phyloP scores from a whole-genome alignment of 2,113 vertebrate species.

The Aviceda subcristata region DNA sequence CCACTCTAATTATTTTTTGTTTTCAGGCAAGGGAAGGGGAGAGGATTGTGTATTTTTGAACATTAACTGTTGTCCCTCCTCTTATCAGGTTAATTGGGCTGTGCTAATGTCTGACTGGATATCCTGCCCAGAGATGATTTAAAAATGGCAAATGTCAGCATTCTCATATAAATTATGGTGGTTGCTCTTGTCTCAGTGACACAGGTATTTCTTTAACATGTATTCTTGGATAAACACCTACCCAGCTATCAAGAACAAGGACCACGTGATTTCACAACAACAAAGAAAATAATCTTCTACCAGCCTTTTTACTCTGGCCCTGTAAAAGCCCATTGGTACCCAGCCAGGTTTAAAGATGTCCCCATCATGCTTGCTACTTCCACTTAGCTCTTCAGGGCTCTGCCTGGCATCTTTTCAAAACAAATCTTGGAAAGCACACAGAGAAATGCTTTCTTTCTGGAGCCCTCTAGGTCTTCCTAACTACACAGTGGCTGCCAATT shows the following conservation, averaged over 20 bases:
- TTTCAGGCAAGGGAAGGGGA: not conserved
- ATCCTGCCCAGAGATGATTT: conserved; percentile 51
- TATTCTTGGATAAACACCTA: conserved; percentile 45
- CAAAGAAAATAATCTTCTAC: not conserved
- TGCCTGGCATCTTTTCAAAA: conserved; percentile 76
- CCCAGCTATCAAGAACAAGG: conserved; percentile 16
- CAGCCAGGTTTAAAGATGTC: conserved; percentile 65
- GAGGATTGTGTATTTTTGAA: not conserved
- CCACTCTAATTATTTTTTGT: not conserved
- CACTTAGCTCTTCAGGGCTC: conserved; percentile 70
- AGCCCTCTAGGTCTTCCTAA: conserved; percentile 45
- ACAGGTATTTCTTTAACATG: conserved; percentile 33
- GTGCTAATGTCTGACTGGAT: conserved; percentile 33
- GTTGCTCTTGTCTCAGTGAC: conserved; percentile 25
- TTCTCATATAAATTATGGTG: conserved; percentile 20
- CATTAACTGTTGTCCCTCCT: not conserved
- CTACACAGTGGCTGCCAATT: not conserved
- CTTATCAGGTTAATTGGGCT: conserved; percentile 54
- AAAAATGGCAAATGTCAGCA: conserved; percentile 49
- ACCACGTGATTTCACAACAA: conserved; percentile 30
- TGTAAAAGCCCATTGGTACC: conserved; percentile 13
- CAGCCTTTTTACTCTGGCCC: not conserved
- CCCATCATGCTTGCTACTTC: conserved; percentile 61
- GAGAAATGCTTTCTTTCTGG: conserved; percentile 70
- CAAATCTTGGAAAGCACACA: conserved; percentile 69